phyloP scores from a whole-genome alignment of 53 echinoderm and acorn worm genomes.

The Paracentrotus lividus region DNA sequence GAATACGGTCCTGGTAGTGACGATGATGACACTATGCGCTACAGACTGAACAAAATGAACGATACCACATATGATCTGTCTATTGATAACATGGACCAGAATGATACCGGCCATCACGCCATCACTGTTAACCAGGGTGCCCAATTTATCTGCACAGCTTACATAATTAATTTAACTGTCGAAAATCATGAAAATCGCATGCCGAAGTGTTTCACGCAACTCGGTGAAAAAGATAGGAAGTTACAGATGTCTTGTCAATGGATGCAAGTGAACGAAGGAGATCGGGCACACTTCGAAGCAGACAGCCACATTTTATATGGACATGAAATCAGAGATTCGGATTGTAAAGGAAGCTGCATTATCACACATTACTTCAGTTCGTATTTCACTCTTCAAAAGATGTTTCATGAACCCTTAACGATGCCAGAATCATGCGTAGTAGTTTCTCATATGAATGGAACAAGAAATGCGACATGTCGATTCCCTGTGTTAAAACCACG shows the following conservation, averaged over 20 bases:
- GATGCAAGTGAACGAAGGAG: constrained; percentile 24
- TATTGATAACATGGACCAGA: neutral
- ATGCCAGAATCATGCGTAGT: neutral
- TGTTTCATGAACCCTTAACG: neutral
- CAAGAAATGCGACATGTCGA: neutral
- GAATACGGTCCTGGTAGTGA: neutral
- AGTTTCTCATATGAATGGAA: neutral
- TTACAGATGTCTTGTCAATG: constrained; percentile 8
- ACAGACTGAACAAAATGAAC: neutral
- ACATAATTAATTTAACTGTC: neutral
- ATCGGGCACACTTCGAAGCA: neutral
- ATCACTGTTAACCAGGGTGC: neutral
- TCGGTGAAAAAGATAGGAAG: neutral
- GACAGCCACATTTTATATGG: neutral
- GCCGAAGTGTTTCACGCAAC: neutral
- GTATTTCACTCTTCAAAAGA: neutral
- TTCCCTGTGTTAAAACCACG: neutral
- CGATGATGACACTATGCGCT: neutral
- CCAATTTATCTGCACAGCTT: neutral
- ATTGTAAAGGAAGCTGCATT: neutral
- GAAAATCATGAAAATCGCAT: neutral
- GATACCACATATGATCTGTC: neutral
- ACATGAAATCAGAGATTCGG: neutral
- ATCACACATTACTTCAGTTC: neutral
- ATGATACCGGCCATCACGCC: constrained; percentile 9